These are phyloP conservation scores for Plutella xylostella DNA, from an alignment of 2,888 invertebrate genomes.

Conservation along the genomic window DNA sequence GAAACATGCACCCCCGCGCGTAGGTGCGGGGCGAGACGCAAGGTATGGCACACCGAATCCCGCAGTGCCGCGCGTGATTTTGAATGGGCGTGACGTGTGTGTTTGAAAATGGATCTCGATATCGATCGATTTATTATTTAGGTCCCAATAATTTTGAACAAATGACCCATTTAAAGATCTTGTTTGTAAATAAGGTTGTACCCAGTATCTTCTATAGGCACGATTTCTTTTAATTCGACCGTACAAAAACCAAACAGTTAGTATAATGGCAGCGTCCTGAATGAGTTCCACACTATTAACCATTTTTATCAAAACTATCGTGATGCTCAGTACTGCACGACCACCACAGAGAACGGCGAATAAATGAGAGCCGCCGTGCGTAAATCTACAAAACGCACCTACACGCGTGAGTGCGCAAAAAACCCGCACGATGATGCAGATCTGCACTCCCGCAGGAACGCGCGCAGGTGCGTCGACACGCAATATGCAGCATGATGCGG, in stretches of 20 bases:
- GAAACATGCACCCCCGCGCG: slow-evolving; percentile 3
- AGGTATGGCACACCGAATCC: background rate
- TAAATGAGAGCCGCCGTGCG: slow-evolving; percentile 2
- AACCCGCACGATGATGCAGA: background rate
- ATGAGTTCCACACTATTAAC: slow-evolving; percentile 8
- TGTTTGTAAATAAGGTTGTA: slow-evolving; percentile 11
- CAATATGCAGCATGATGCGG: slow-evolving; percentile 2
- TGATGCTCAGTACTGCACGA: too few relatives aligned
- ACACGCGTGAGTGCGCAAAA: slow-evolving; percentile 1
- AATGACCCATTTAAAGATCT: slow-evolving; percentile 11
- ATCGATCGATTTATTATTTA: slow-evolving; percentile 11
- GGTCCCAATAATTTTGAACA: slow-evolving; percentile 9
- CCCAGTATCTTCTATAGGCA: slow-evolving; percentile 10
- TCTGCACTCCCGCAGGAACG: slow-evolving; percentile 3
- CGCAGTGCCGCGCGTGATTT: background rate
- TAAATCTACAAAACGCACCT: slow-evolving; percentile 2
- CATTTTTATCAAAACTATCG: slow-evolving; percentile 3
- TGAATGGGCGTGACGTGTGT: background rate
- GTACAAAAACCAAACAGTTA: slow-evolving; percentile 10
- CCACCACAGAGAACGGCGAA: slow-evolving; percentile 1
- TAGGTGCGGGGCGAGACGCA: slow-evolving; percentile 1
- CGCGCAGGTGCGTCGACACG: slow-evolving; percentile 4
- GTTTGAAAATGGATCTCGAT: slow-evolving; percentile 12
- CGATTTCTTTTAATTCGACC: slow-evolving; percentile 9
- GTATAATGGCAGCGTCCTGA: slow-evolving; percentile 10